Evolutionary conservation across 2,888 invertebrate genomes (phyloP), one percentile per base, ranked within the genome.

Genomic region (Lithophane ornitopus): DNA sequence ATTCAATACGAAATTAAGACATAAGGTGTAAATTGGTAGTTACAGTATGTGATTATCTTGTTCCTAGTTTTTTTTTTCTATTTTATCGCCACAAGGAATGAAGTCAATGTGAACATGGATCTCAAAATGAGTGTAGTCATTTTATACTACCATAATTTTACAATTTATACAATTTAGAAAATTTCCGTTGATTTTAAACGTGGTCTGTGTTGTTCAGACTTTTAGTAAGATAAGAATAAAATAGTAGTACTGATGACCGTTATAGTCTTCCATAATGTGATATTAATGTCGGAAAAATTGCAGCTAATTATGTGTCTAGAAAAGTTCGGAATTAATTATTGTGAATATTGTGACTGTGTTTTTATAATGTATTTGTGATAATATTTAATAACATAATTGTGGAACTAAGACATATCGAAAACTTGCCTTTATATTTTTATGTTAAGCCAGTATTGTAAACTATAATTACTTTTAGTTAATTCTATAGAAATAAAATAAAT

Each of bases 1-100:
- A 92, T 96, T 97, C 83, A 96, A 96, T 82, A 95, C 95, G 49
- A 96, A 95, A 85, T 87, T 95, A 88, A 93, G 91, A 89, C 93
- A 95, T 89, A 95, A 95, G 89, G 92, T 93, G 49, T 95, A 89
- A 82, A 77, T 73, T 62, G 58, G 62, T 76, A 79, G 65, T 72
- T 85, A 74, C 58, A 59, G 28, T 56, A 85, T 74, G 70, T 80
- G 80, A 74, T 70, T 75, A 79, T 72, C 61, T 82, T 78, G 85
- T 87, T 87, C 87, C 86, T 90, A 88, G 76, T 80, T 83, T 78
- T 71, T 46, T 49, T 78, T 68, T 73, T 81, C 78, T 82, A 69
- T 75, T 75, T 66, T 56, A 78, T 84, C 67, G 84, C 78, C 74
- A 83, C 82, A 82, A 85, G 68, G 56, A 85, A 86, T 73, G 62